phyloP scores from a whole-genome alignment of 2,113 vertebrate species.

The Takifugu flavidus region DNA sequence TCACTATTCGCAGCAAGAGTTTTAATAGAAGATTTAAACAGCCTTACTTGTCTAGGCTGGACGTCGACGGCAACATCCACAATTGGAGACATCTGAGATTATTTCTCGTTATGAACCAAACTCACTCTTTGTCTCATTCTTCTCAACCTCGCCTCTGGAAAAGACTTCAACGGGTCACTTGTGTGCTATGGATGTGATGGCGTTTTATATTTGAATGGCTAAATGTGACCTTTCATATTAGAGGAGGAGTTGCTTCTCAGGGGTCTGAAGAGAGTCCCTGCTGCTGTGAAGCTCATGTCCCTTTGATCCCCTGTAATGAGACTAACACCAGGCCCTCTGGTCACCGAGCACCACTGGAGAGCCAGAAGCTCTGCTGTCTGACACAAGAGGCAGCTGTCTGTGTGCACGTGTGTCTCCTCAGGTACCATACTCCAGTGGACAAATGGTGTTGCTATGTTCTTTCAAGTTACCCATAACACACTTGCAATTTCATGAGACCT shows the following conservation, averaged over 20 bases:
- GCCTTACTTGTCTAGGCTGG: conserved; percentile 3
- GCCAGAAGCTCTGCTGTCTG: conserved; percentile 45
- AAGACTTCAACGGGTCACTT: conserved; percentile 24
- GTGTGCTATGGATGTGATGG: conserved; percentile 47
- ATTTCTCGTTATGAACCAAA: conserved; percentile 13
- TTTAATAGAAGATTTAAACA: conserved; percentile 20
- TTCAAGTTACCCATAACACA: conserved; percentile 41
- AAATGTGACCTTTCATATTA: conserved; percentile 74
- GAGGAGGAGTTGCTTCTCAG: conserved; percentile 63
- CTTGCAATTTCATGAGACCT: not conserved
- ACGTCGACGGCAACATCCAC: conserved; percentile 12
- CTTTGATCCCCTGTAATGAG: conserved; percentile 72
- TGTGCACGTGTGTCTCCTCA: conserved; percentile 23
- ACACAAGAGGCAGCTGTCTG: conserved; percentile 16
- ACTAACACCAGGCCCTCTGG: conserved; percentile 66
- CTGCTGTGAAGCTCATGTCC: conserved; percentile 72
- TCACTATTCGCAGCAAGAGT: conserved; percentile 17
- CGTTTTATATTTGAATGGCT: conserved; percentile 75
- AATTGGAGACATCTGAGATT: conserved; percentile 4
- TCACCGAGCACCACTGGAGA: conserved; percentile 66
- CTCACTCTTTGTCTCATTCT: not conserved
- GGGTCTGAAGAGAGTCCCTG: conserved; percentile 60
- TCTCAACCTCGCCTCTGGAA: conserved; percentile 13
- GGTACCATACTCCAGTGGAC: conserved; percentile 31
- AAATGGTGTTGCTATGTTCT: conserved; percentile 11